Evolutionary conservation across 2,797 vertebrate species (phyloP).

Genomic region (Lycodopsis pacificus): DNA sequence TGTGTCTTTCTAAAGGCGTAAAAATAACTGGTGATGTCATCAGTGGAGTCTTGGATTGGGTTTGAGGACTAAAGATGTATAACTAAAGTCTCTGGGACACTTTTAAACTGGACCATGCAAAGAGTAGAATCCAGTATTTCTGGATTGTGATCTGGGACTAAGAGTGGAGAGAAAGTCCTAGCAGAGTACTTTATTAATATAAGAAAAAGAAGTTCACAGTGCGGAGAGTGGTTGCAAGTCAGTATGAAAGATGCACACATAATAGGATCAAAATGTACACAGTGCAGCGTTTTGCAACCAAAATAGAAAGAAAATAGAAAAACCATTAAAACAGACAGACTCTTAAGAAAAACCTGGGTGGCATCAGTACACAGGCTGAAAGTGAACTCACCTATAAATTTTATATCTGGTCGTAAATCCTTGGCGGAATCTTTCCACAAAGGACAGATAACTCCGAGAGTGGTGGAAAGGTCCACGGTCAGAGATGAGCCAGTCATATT

Average conservation of each 20-base stretch:
- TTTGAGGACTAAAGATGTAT: background rate
- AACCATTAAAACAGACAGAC: conserved; percentile 40
- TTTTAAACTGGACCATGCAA: background rate
- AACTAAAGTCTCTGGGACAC: background rate
- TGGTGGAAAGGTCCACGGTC: conserved; percentile 99
- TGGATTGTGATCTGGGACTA: background rate
- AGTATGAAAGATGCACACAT: conserved; percentile 47
- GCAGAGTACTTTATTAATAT: conserved; percentile 23
- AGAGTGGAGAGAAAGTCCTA: background rate
- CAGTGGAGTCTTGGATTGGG: background rate
- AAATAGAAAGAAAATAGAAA: conserved; percentile 55
- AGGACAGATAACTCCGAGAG: conserved; percentile 99
- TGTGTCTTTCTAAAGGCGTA: background rate
- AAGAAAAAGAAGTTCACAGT: conserved; percentile 13
- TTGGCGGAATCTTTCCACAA: conserved; percentile 99
- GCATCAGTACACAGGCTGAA: conserved; percentile 50
- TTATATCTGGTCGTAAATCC: conserved; percentile 99
- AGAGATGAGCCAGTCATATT: conserved; percentile 99
- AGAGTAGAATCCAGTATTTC: background rate
- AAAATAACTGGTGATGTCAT: background rate
- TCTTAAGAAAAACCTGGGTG: conserved; percentile 47
- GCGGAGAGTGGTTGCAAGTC: conserved; percentile 8
- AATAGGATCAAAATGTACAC: conserved; percentile 50
- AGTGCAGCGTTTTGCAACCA: conserved; percentile 62
- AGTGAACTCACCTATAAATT: conserved; percentile 96